phyloP scores from a whole-genome alignment of 2,797 vertebrate genomes.

The Nasua narica region DNA sequence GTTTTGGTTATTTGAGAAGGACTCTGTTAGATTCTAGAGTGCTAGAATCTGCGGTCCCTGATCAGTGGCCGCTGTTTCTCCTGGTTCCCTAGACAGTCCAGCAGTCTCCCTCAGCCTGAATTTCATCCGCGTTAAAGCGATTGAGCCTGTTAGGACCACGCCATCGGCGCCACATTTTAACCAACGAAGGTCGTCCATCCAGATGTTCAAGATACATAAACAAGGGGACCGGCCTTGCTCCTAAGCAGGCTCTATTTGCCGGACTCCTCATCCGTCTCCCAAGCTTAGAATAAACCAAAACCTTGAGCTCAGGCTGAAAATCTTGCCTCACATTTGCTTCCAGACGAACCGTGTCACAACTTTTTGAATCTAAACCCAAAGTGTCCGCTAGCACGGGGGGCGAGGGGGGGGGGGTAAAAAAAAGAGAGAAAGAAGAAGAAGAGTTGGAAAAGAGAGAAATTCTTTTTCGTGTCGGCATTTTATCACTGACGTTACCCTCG shows the following conservation, averaged over 20 bases:
- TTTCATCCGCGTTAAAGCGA: background rate
- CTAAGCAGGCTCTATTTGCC: background rate
- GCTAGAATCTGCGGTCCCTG: background rate
- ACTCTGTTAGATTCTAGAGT: background rate
- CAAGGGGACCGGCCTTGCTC: background rate
- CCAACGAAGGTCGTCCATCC: background rate
- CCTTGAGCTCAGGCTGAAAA: background rate
- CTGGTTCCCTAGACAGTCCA: background rate
- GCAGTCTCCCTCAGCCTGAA: background rate
- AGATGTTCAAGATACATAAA: background rate
- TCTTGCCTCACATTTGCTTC: background rate
- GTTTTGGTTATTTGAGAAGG: background rate
- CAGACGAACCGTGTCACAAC: background rate
- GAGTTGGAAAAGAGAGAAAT: background rate
- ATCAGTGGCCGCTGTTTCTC: background rate
- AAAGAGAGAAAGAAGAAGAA: too few relatives aligned
- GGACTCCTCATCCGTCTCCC: background rate
- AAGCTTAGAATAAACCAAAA: background rate
- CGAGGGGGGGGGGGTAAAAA: too few relatives aligned
- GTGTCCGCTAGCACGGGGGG: background rate
- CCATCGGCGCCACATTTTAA: background rate
- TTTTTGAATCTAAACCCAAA: background rate
- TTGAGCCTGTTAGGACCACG: background rate
- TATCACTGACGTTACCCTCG: background rate
- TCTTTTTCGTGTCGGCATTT: background rate